Evolutionary conservation across 53 echinoderm and acorn worm genomes (phyloP), one percentile per base, ranked within the genome.

Genomic region (Holothuria leucospilota): DNA sequence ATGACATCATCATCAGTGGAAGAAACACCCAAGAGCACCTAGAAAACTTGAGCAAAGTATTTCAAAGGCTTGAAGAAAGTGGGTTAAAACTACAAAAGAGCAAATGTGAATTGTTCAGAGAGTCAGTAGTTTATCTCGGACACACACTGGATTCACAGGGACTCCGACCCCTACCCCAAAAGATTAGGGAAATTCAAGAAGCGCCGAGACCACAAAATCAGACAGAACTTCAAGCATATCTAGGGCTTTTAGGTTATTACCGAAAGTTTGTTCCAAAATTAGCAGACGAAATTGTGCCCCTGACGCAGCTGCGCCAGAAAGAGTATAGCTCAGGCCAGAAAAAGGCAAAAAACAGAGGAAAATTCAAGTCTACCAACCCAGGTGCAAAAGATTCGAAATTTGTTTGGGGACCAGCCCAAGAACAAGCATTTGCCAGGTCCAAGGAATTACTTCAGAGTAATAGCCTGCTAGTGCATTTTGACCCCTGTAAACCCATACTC

Each of bases 1-100:
- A 93, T 87, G 90, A 93, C 59, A 90, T 93, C 28, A 90, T 93
- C 18, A 72, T 93, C 64, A 90, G 88, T 69, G 87, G 93, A 21
- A 85, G 75, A 68, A 62, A 74, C 34, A 62, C 73, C 12, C n/a
- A 90, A 40, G 93, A 93, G 39, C 87, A 93, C 64, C 56, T 90
- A 38, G 25, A 39, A 39, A 87, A 93, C 56, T 39, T 93, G 51
- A 78, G n/a, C n/a, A n/a, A n/a, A n/a, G 68, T n/a, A n/a, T 49
- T 91, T 0, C 21, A 68, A 14, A 66, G 87, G 51, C 74, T 91
- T 3, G 56, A 89, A 24, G 39, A 72, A 0, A 85, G 72, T 27
- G 91, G 91, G 20, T 85, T 94, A n/a, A 86, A 77, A 58, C 59
- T 92, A 38, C 92, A 90, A 27, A 80, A 71, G 58, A 74, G 70